A percentile compares a stretch with the other conserved stretches of the same genome.
These are phyloP conservation scores for Colinus virginianus DNA, from an alignment of 2,113 vertebrate genomes.

Conservation along the genomic window DNA sequence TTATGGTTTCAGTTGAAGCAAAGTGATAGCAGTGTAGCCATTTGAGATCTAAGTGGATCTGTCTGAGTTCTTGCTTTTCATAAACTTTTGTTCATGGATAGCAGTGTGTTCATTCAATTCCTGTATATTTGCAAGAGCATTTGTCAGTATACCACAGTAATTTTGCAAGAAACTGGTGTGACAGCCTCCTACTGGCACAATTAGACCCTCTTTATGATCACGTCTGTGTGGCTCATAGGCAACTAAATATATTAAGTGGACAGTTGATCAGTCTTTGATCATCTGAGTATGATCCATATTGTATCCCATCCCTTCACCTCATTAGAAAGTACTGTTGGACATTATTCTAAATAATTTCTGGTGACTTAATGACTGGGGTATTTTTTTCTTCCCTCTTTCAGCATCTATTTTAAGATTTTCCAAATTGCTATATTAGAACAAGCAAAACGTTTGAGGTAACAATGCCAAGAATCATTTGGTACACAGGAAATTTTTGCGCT, in stretches of 20 bases:
- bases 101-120: slow-evolving; percentile 37
- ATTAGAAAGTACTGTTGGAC: not conserved
- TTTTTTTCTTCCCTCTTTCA: not conserved
- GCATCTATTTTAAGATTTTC: slow-evolving; percentile 15
- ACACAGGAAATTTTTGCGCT: not conserved
- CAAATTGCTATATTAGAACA: not conserved
- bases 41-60: not conserved
- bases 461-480: slow-evolving; percentile 6
- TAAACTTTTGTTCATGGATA: not conserved
- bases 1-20: not conserved
- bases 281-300: not conserved
- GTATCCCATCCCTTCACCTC: not conserved
- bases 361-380: not conserved
- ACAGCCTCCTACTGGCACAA: not conserved
- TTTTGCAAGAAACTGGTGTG: not conserved
- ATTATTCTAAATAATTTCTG: not conserved
- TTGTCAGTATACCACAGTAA: slow-evolving; percentile 25
- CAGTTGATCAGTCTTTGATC: not conserved
- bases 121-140: not conserved
- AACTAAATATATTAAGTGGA: not conserved
- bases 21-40: not conserved
- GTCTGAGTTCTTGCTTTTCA: not conserved
- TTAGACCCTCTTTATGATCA: not conserved
- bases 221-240: not conserved
- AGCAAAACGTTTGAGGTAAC: not conserved